Conservation (phyloP, 2,797 vertebrate species). For the Apogon hyalosoma region DNA sequence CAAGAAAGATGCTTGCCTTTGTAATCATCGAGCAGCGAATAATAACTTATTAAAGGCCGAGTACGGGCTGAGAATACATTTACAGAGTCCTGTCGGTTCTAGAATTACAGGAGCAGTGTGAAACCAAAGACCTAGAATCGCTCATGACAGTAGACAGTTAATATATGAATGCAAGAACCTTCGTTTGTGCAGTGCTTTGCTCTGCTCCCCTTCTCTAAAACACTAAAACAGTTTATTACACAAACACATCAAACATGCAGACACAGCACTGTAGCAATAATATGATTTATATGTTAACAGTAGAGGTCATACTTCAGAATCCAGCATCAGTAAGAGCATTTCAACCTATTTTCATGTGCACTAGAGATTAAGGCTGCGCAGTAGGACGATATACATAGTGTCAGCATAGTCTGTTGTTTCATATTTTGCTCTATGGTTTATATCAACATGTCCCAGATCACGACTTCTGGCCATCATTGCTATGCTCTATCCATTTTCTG, state of each 20-base stretch:
- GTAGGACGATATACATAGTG: too few relatives aligned
- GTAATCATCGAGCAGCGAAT: slow-evolving; percentile 34
- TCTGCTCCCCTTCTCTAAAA: slow-evolving; percentile 8
- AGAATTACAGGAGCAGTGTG: slow-evolving; percentile 30
- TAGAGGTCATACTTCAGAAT: too few relatives aligned
- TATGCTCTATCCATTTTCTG: too few relatives aligned
- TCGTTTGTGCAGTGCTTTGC: background rate
- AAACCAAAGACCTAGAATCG: slow-evolving; percentile 28
- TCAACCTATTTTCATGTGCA: too few relatives aligned
- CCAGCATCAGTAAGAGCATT: too few relatives aligned
- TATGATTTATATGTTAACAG: too few relatives aligned
- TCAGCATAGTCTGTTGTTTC: too few relatives aligned
- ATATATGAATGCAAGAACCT: background rate
- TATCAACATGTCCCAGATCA: too few relatives aligned
- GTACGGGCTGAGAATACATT: background rate
- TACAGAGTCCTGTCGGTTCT: slow-evolving; percentile 9
- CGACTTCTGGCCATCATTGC: too few relatives aligned
- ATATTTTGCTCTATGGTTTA: too few relatives aligned
- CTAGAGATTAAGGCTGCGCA: too few relatives aligned
- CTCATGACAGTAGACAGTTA: slow-evolving; percentile 27
- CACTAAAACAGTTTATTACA: slow-evolving; percentile 11
- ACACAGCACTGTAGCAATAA: too few relatives aligned
- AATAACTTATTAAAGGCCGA: slow-evolving; percentile 19
- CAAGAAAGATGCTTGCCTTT: slow-evolving; percentile 45
- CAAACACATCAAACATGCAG: slow-evolving; percentile 1